phyloP scores from a whole-genome alignment of 2,888 invertebrate species.

The Cryptus viduatorius region DNA sequence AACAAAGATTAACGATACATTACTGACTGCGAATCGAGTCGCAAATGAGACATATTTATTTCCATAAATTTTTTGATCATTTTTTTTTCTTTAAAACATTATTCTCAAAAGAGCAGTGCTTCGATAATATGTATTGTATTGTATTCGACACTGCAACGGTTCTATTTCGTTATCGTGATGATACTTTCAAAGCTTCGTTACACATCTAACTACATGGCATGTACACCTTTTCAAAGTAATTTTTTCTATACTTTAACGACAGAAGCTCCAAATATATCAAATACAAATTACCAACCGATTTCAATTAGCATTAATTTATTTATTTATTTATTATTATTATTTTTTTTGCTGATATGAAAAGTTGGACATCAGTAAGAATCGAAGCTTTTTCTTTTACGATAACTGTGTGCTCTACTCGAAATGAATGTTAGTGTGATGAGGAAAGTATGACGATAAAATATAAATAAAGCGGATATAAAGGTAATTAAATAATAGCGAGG shows the following conservation, averaged over 20 bases:
- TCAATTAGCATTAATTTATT: background rate
- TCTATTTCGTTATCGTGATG: conserved; percentile 25
- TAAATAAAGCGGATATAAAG: background rate
- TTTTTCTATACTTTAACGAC: conserved; percentile 15
- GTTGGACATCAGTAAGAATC: conserved; percentile 30
- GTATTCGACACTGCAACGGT: conserved; percentile 36
- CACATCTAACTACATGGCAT: conserved; percentile 47
- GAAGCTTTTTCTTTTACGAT: conserved; percentile 43
- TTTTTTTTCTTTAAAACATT: conserved; percentile 39
- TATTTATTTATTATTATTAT: background rate
- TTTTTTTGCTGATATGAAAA: conserved; percentile 12
- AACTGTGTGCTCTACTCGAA: conserved; percentile 62
- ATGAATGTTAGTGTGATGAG: conserved; percentile 60
- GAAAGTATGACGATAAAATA: conserved; percentile 6
- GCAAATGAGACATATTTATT: conserved; percentile 33
- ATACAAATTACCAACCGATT: background rate
- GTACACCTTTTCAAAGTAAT: conserved; percentile 10
- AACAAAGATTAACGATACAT: conserved; percentile 44
- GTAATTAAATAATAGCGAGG: background rate
- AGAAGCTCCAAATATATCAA: background rate
- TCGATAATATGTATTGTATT: conserved; percentile 45
- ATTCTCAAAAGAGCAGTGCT: conserved; percentile 53
- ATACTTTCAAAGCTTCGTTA: conserved; percentile 50
- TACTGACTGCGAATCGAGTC: conserved; percentile 11
- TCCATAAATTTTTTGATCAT: conserved; percentile 12